phyloP scores from a whole-genome alignment of 1,140 invertebrate species.

The Archivesica marissinica region DNA sequence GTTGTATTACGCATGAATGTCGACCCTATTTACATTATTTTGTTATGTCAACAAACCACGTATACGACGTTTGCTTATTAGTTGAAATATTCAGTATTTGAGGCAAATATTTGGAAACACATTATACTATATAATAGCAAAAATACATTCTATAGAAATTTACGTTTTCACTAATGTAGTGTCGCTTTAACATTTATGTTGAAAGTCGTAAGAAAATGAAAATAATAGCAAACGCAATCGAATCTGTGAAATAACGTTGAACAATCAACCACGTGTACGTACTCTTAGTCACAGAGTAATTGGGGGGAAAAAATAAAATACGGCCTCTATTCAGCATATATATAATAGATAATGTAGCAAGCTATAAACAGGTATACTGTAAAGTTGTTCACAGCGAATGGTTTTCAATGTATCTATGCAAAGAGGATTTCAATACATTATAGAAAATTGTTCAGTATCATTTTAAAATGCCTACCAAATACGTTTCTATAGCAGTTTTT shows the following conservation, averaged over 20 bases:
- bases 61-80: too few relatives aligned
- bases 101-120: too few relatives aligned
- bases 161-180: too few relatives aligned
- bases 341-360: constrained; percentile 46
- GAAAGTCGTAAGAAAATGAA: constrained; percentile 1
- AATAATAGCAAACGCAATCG: background rate
- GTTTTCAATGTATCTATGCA: constrained; percentile 46
- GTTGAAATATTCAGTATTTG: too few relatives aligned
- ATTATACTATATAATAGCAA: too few relatives aligned
- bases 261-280: constrained; percentile 6
- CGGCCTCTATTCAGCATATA: constrained; percentile 16
- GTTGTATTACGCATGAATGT: too few relatives aligned
- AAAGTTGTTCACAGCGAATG: constrained; percentile 28
- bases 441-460: constrained; percentile 24
- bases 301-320: constrained; percentile 25
- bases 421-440: constrained; percentile 41
- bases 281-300: constrained; percentile 15
- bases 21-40: too few relatives aligned
- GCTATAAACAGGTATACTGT: constrained; percentile 40
- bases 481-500: constrained; percentile 46
- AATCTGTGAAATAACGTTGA: constrained; percentile 18
- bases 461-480: constrained; percentile 2
- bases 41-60: too few relatives aligned
- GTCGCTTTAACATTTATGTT: background rate
- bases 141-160: too few relatives aligned